Evolutionary conservation across 1,140 invertebrate genomes (phyloP).

Genomic region (Listronotus bonariensis): DNA sequence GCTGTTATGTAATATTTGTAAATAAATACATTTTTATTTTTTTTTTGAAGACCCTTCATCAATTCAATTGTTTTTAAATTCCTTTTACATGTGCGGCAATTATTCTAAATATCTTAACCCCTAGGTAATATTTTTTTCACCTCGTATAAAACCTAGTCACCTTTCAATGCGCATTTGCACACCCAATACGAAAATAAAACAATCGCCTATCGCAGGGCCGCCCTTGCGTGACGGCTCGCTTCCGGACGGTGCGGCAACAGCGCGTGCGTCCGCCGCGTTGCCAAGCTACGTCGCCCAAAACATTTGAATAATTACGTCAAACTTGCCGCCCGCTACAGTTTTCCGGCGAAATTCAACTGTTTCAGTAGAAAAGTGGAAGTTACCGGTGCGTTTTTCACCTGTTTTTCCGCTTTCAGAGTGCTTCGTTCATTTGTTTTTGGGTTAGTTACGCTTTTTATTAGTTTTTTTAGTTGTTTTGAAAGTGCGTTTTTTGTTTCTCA

Average conservation of each 20-base stretch:
- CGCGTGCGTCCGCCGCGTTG: constrained; percentile 51
- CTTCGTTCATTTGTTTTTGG: constrained; percentile 21
- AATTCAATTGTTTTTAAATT: too few species aligned
- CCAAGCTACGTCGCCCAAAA: constrained; percentile 49
- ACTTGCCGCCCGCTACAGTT: constrained; percentile 51
- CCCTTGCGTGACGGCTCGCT: constrained; percentile 53
- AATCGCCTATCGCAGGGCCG: constrained; percentile 10
- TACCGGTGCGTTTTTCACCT: constrained; percentile 36
- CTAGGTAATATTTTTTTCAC: too few species aligned
- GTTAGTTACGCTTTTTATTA: constrained; percentile 15
- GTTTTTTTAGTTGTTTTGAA: not conserved
- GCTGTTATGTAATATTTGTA: too few species aligned
- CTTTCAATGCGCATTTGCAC: constrained; percentile 6
- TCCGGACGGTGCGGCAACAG: constrained; percentile 45
- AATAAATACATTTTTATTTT: too few species aligned
- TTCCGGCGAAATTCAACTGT: constrained; percentile 52
- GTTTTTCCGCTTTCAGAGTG: constrained; percentile 10
- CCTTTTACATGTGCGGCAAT: too few species aligned
- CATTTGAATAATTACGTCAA: constrained; percentile 55
- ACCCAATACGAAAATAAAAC: constrained; percentile 18
- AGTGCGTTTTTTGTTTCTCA: not conserved
- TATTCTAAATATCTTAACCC: too few species aligned
- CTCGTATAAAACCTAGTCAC: too few species aligned
- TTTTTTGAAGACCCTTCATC: too few species aligned
- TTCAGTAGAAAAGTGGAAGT: constrained; percentile 41